These are phyloP conservation scores for Metopolophium dirhodum DNA, from an alignment of 1,140 invertebrate genomes.

Conservation along the genomic window DNA sequence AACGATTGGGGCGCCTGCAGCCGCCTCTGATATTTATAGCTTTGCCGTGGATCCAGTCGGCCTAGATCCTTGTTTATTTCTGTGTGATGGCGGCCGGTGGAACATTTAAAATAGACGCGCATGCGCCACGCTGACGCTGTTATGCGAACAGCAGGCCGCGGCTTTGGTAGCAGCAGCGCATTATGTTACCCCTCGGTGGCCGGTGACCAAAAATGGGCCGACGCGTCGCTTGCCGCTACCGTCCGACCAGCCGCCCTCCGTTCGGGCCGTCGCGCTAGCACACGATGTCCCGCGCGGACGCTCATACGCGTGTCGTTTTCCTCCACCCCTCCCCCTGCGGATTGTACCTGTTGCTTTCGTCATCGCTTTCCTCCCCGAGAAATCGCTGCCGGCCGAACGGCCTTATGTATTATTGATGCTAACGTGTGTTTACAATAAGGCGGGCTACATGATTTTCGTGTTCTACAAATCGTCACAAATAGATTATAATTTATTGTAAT, in stretches of 20 bases:
- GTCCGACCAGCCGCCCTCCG: not conserved
- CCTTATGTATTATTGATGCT: not conserved
- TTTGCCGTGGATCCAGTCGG: conserved; percentile 46
- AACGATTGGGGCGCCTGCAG: conserved; percentile 33
- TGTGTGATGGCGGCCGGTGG: not conserved
- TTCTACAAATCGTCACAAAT: not conserved
- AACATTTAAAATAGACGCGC: conserved; percentile 51
- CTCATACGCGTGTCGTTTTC: not conserved
- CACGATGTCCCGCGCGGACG: not conserved
- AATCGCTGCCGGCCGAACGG: not conserved
- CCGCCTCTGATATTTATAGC: conserved; percentile 52
- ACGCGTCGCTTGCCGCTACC: not conserved
- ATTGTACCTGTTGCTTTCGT: not conserved
- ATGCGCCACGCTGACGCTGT: conserved; percentile 2
- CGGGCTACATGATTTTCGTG: not conserved
- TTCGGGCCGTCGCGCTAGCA: not conserved
- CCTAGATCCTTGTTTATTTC: conserved; percentile 56
- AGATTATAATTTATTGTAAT: not conserved
- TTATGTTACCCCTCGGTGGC: conserved; percentile 55
- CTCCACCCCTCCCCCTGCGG: not conserved
- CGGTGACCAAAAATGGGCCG: conserved; percentile 56
- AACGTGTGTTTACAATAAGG: not conserved
- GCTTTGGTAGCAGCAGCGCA: not conserved
- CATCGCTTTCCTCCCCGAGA: not conserved
- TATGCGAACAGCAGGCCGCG: conserved; percentile 13